Percentiles rank a stretch among this genome's conserved stretches.
phyloP scores from a whole-genome alignment of 2,113 vertebrate genomes.

The Chloropsis cyanopogon region DNA sequence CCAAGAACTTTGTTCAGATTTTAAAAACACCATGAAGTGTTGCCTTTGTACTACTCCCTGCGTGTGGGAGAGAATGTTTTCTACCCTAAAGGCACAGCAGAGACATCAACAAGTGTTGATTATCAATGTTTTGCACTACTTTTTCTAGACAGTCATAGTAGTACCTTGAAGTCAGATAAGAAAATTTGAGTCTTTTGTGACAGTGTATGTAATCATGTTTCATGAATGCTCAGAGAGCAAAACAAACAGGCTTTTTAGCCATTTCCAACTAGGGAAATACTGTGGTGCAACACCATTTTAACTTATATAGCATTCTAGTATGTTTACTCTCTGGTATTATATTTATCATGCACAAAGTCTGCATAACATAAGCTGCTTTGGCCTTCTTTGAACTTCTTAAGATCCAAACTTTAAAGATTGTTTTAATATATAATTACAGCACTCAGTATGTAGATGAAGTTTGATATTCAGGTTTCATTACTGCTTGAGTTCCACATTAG shows the following conservation, averaged over 20 bases:
- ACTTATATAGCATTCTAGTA: constrained; percentile 18
- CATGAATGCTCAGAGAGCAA: not conserved
- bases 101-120: constrained; percentile 44
- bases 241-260: not conserved
- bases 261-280: not conserved
- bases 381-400: not conserved
- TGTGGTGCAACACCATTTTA: constrained; percentile 39
- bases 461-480: constrained; percentile 54
- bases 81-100: constrained; percentile 38
- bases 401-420: not conserved
- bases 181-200: not conserved
- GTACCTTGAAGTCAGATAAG: constrained; percentile 52
- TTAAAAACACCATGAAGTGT: constrained; percentile 63
- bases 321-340: constrained; percentile 40
- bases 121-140: constrained; percentile 82
- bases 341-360: constrained; percentile 29
- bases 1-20: constrained; percentile 85
- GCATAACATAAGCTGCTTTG: not conserved
- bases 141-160: constrained; percentile 67
- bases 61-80: constrained; percentile 20
- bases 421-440: constrained; percentile 11
- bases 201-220: not conserved
- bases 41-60: not conserved
- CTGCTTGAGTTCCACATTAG: constrained; percentile 10
- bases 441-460: constrained; percentile 39